A percentile compares a stretch with the other conserved stretches of the same genome.
Conservation (phyloP, 2,113 vertebrate species). For the Zosterops pallidus region DNA sequence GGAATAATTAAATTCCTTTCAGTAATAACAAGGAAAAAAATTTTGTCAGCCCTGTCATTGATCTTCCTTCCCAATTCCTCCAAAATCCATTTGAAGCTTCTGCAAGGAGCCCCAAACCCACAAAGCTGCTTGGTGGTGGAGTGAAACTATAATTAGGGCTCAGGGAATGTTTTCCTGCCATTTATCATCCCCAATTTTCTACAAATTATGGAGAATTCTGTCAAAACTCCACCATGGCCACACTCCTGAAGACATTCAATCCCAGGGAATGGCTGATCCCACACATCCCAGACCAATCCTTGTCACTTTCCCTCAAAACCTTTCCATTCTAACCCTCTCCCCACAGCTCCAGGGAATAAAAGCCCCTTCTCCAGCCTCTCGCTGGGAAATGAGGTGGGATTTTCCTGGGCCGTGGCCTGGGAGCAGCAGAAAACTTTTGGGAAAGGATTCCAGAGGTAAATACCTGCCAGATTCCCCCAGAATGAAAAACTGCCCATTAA, state of each 20-base stretch:
- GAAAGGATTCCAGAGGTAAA: neutral
- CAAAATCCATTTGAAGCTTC: neutral
- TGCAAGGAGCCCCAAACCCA: neutral
- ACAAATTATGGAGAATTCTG: neutral
- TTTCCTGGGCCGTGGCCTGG: neutral
- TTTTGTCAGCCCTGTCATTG: neutral
- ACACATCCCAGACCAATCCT: accelerated
- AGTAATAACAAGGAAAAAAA: neutral
- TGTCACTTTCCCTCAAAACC: neutral
- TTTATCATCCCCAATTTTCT: neutral
- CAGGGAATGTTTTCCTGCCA: neutral
- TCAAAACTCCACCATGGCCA: accelerated
- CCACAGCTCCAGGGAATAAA: neutral
- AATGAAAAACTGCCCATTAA: neutral
- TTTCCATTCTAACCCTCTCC: neutral
- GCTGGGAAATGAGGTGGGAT: neutral
- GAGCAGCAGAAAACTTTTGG: neutral
- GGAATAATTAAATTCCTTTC: neutral
- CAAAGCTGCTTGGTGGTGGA: neutral
- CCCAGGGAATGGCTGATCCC: neutral
- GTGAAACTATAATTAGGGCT: neutral
- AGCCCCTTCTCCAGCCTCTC: neutral
- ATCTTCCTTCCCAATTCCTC: neutral
- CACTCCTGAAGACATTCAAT: neutral
- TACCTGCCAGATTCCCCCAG: neutral